Evolutionary conservation across 2,113 vertebrate species (phyloP), one percentile per base, ranked within the genome.

Genomic region (Opisthocomus hoazin): DNA sequence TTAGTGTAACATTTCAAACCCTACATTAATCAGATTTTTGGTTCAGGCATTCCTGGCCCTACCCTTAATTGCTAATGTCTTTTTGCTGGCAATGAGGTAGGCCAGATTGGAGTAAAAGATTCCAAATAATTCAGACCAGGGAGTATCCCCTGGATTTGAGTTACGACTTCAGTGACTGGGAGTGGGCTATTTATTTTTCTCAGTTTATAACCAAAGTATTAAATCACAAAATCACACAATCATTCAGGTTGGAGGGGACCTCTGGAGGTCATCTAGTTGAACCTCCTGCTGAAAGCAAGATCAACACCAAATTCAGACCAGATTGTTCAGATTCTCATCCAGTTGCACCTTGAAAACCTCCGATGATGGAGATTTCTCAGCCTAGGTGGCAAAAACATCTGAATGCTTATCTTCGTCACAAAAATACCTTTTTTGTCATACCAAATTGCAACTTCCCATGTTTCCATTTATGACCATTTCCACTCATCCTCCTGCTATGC

Each of bases 21-120:
- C n/a, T 78, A 45, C 65, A 97, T 94, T 94, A 97, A 97, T 97
- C 83, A 97, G 61, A 88, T 87, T 94, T 90, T 93, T 91, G 68
- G 51, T 96, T 89, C 34, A 94, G 78, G 61, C 70, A 90, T 92
- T 94, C 71, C 64, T 90, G 92, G 51, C 75, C 75, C 83, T 90
- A 83, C 79, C 94, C 93, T 93, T 84, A 96, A 92, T n/a, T 97
- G 91, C 71, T 95, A 90, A 87, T 89, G 15, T 29, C 91, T 92
- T 83, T 94, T 90, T 94, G 46, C 77, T 96, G 93, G 95, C 84
- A 97, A 75, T 11, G 87, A 96, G 69, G 64, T 70, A 93, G 50
- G 60, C 87, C 91, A 95, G 41, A 94, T 3, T 13, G 70, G 76
- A 96, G 90, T 93, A 97, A 96, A 97, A 95, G 87, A 97, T 96